These are phyloP conservation scores for Patagioenas fasciata DNA, from an alignment of 2,113 vertebrate species.

Conservation along the genomic window DNA sequence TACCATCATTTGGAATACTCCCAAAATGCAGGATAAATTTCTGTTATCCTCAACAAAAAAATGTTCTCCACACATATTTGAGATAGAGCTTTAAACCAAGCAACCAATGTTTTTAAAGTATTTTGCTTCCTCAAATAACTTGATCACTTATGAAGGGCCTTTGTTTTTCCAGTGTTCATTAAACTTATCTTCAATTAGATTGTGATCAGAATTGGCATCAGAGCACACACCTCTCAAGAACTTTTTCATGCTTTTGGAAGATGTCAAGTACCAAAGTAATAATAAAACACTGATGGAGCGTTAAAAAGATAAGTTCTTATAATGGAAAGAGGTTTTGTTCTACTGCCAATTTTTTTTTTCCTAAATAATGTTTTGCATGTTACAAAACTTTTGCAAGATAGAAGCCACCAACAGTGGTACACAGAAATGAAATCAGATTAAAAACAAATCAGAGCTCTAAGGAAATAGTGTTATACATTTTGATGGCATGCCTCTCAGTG, in stretches of 20 bases:
- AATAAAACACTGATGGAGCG: background rate
- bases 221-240: constrained; percentile 22
- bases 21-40: background rate
- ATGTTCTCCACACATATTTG: background rate
- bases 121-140: background rate
- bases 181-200: constrained; percentile 28
- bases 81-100: background rate
- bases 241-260: constrained; percentile 42
- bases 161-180: constrained; percentile 38
- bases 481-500: background rate
- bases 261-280: background rate
- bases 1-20: background rate
- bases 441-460: background rate
- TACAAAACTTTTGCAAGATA: background rate
- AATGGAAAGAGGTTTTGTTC: constrained; percentile 11
- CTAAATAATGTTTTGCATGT: background rate
- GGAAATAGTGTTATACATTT: background rate
- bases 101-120: background rate
- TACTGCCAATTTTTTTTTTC: background rate
- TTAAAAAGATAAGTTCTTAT: constrained; percentile 23
- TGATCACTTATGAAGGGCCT: background rate
- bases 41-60: background rate
- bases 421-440: background rate
- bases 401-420: background rate
- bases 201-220: constrained; percentile 22